Evolutionary conservation across 2,797 vertebrate genomes (phyloP).

Genomic region (Eulemur albifrons): DNA sequence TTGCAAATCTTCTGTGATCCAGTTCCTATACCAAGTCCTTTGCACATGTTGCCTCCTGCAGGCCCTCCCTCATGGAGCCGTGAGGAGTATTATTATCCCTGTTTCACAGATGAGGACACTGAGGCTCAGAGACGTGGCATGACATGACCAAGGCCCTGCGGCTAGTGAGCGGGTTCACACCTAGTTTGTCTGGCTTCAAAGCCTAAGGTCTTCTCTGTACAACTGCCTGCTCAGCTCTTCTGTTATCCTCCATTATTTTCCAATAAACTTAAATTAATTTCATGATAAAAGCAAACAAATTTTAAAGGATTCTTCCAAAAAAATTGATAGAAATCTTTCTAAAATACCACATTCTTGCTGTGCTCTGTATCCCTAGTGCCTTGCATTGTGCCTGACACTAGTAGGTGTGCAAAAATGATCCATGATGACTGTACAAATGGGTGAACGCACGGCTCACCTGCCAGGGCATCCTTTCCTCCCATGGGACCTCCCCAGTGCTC

Average conservation of each 20-base stretch:
- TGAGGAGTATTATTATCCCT: neutral
- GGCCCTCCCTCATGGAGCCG: neutral
- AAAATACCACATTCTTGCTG: neutral
- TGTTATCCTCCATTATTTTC: neutral
- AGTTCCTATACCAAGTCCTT: neutral
- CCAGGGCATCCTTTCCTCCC: neutral
- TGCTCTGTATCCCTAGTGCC: neutral
- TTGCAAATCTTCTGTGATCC: neutral
- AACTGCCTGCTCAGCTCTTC: neutral
- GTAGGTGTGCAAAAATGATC: neutral
- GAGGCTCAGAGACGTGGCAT: neutral
- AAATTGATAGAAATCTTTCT: neutral
- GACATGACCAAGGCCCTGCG: neutral
- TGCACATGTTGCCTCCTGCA: neutral
- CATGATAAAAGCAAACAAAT: neutral
- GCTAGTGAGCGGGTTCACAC: neutral
- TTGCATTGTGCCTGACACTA: neutral
- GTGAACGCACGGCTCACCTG: too few relatives aligned
- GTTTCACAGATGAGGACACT: neutral
- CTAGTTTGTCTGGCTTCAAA: neutral
- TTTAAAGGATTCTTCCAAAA: neutral
- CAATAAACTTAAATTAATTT: conserved; percentile 21
- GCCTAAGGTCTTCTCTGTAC: neutral
- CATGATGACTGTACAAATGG: neutral
- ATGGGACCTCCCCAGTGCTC: neutral